Base-by-base conservation (phyloP, 2,113 vertebrate genomes). In the Gracilinanus agilis region DNA sequence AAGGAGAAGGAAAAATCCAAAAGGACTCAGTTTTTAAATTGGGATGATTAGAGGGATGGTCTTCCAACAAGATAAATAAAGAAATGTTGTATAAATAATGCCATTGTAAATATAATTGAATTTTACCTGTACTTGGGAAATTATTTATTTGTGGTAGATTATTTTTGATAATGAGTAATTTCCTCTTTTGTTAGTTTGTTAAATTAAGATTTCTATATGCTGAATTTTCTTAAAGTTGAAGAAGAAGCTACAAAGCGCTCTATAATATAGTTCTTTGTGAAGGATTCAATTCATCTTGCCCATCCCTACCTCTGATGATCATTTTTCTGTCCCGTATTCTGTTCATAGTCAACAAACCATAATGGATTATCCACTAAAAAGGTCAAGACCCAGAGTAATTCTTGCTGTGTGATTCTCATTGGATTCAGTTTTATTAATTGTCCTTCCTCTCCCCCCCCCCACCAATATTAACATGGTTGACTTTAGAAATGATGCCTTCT, bases 381-480 rank as follows among this genome's bases (percentile, higher is more conserved):
- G 91, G 44, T 61, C n/a, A 49, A 8, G 0, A 54, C 29, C 10
- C 21, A 11, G 25, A 2, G 19, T 44, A n/a, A 53, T 58, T 21
- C 8, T 56, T 94, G 44, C 53, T 24, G 54, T 90, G 24, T 44
- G 16, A 4, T 40, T 34, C 56, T 93, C 53, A 49, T 44, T 93
- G 0, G 0, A 54, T 55, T 0, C 21, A 0, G 34, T 49, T 94
- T 93, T 27, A n/a, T 93, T 91, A 53, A 25, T 27, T 94, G 54
- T 56, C 27, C 1, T 9, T 1, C 93, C 94, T 61, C 44, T 75
- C 1, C 53, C 49, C 49, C 49, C 49, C 49, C 49, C 49, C 49
- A 49, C n/a, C n/a, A 1, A 53, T 61, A 61, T 16, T 95, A 93
- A 91, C 24, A 93, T 93, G 97, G 27, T 3, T 53, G 67, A 83